phyloP scores from a whole-genome alignment of 1,140 invertebrate species.

The Formica exsecta region DNA sequence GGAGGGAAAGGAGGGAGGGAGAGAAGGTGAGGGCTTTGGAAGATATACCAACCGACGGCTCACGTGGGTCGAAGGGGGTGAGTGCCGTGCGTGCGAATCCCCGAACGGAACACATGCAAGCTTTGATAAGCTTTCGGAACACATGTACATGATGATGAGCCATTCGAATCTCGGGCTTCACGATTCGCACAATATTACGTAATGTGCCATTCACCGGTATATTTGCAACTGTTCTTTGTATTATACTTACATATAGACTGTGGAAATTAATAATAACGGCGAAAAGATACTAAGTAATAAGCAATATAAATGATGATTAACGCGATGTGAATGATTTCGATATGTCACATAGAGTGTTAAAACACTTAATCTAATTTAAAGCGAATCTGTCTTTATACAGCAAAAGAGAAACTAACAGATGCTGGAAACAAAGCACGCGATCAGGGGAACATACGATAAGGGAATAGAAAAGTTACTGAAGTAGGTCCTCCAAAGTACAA shows the following conservation, averaged over 20 bases:
- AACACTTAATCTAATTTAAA: slow-evolving; percentile 1
- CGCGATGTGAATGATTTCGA: not conserved
- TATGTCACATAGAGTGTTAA: not conserved
- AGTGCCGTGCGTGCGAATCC: slow-evolving; percentile 83
- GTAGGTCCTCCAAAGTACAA: not conserved
- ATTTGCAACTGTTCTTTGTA: slow-evolving; percentile 52
- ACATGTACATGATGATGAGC: slow-evolving; percentile 75
- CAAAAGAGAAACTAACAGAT: slow-evolving; percentile 1
- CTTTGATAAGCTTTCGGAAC: slow-evolving; percentile 84
- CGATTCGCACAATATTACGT: slow-evolving; percentile 80
- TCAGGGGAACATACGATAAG: not conserved
- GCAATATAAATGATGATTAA: slow-evolving; percentile 2
- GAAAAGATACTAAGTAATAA: not conserved
- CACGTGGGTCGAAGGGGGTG: slow-evolving; percentile 74
- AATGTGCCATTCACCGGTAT: slow-evolving; percentile 76
- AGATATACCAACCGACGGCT: slow-evolving; percentile 80
- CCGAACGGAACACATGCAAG: slow-evolving; percentile 83
- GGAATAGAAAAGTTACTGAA: slow-evolving; percentile 21
- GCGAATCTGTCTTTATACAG: not conserved
- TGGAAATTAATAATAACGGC: not conserved
- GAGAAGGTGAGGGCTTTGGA: slow-evolving; percentile 78
- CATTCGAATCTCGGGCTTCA: slow-evolving; percentile 77
- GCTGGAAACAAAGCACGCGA: slow-evolving; percentile 14
- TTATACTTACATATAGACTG: slow-evolving; percentile 5
- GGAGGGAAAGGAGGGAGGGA: slow-evolving; percentile 69